Evolutionary conservation across 2,888 invertebrate genomes (phyloP).

Genomic region (Apomyelois bistriatella): DNA sequence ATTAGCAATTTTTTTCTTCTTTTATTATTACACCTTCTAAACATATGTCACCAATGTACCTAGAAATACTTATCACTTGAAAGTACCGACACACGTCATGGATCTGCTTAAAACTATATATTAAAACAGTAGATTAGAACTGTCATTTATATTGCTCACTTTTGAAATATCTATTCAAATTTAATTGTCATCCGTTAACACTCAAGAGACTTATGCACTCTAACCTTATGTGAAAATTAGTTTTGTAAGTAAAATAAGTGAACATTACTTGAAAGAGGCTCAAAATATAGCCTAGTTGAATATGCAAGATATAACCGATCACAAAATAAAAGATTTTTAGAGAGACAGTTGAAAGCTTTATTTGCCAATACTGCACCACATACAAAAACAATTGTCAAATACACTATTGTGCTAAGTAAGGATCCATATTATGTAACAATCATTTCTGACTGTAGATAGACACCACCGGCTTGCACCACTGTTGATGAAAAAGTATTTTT

Average conservation of each 20-base stretch:
- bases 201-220: background rate
- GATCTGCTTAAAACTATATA: background rate
- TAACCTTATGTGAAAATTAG: background rate
- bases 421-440: too few species aligned
- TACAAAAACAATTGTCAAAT: too few species aligned
- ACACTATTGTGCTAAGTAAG: too few species aligned
- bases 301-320: background rate
- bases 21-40: slow-evolving; percentile 6
- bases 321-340: too few species aligned
- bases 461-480: too few species aligned
- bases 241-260: slow-evolving; percentile 6
- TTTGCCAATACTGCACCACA: too few species aligned
- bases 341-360: too few species aligned
- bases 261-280: slow-evolving; percentile 9
- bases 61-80: slow-evolving; percentile 1
- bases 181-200: background rate
- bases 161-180: slow-evolving; percentile 17
- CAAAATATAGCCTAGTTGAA: slow-evolving; percentile 1
- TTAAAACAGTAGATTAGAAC: slow-evolving; percentile 22
- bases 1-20: slow-evolving; percentile 2
- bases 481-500: too few species aligned
- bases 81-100: background rate
- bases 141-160: slow-evolving; percentile 30
- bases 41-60: slow-evolving; percentile 1
- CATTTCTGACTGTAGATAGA: too few species aligned